Evolutionary conservation across 92 coral and sea anemone species (phyloP).

Genomic region (Porites cylindrica): DNA sequence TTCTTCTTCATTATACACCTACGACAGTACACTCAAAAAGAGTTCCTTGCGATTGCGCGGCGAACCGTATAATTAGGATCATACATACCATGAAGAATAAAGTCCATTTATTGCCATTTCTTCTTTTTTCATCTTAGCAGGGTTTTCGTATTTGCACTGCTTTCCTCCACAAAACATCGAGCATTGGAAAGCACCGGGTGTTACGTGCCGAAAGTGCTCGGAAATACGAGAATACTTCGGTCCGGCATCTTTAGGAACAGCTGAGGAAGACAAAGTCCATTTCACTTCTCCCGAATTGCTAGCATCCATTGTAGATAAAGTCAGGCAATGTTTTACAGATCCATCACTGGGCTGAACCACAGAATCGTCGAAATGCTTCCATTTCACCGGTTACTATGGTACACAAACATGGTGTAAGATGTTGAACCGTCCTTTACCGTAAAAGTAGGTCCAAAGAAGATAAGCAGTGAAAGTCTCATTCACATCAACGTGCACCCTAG

Average conservation of each 20-base stretch:
- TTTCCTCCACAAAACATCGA: slow-evolving; percentile 99
- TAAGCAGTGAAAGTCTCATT: too few relatives aligned
- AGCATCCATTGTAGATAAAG: not conserved
- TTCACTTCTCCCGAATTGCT: slow-evolving; percentile 74
- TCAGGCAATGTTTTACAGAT: not conserved
- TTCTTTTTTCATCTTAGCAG: slow-evolving; percentile 78
- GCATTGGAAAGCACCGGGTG: slow-evolving; percentile 93
- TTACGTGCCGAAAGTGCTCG: slow-evolving; percentile 91
- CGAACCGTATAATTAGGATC: too few relatives aligned
- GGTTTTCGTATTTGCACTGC: slow-evolving; percentile 96
- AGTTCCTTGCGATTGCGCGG: too few relatives aligned
- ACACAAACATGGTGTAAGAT: not conserved
- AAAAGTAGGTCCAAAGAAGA: too few relatives aligned
- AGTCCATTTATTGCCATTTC: slow-evolving; percentile 95
- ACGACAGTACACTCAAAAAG: too few relatives aligned
- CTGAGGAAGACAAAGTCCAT: slow-evolving; percentile 69
- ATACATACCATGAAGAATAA: slow-evolving; percentile 93
- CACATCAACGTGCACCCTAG: too few relatives aligned
- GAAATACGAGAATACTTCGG: slow-evolving; percentile 99
- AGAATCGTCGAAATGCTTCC: not conserved
- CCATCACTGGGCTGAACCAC: not conserved
- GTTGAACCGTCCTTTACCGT: not conserved
- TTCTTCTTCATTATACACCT: too few relatives aligned
- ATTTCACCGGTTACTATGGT: not conserved
- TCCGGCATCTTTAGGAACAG: slow-evolving; percentile 73